These are phyloP conservation scores for Eupsilia transversa DNA, from an alignment of 2,888 invertebrate genomes.

Conservation along the genomic window DNA sequence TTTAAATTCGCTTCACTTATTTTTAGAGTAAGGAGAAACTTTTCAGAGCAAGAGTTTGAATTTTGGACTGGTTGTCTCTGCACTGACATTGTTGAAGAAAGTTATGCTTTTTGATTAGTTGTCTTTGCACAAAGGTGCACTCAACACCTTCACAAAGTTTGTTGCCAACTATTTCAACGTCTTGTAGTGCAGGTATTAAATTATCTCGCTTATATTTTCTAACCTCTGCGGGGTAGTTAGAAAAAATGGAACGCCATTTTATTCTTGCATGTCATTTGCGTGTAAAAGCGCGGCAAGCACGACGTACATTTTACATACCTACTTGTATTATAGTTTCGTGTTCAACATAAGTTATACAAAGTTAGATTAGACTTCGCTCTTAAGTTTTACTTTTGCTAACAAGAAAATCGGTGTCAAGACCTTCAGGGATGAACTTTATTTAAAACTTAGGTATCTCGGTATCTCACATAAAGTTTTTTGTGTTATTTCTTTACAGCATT, in stretches of 20 bases:
- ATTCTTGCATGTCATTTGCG: neutral
- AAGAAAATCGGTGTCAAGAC: slow-evolving; percentile 48
- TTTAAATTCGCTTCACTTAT: slow-evolving; percentile 42
- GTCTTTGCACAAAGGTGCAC: neutral
- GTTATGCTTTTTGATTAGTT: slow-evolving; percentile 38
- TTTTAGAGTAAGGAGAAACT: slow-evolving; percentile 31
- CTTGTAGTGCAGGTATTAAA: neutral
- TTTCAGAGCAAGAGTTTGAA: neutral
- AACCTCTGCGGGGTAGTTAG: slow-evolving; percentile 17
- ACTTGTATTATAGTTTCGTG: neutral
- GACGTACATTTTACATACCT: neutral
- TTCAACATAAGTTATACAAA: slow-evolving; percentile 11
- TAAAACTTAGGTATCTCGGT: slow-evolving; percentile 39
- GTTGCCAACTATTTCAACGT: slow-evolving; percentile 13
- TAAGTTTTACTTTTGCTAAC: slow-evolving; percentile 4
- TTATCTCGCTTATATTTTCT: neutral
- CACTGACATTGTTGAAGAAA: slow-evolving; percentile 20
- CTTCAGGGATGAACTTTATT: slow-evolving; percentile 40
- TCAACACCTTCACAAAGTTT: slow-evolving; percentile 3
- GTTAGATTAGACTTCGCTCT: slow-evolving; percentile 6
- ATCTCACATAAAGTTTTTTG: slow-evolving; percentile 24
- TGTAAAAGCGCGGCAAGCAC: neutral
- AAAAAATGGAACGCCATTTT: slow-evolving; percentile 19
- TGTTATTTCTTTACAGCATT: neutral
- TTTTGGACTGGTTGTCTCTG: slow-evolving; percentile 1